A percentile compares a stretch with the other conserved stretches of the same genome.
phyloP scores from a whole-genome alignment of 2,888 invertebrate genomes.

The Ceratothoa steindachneri region DNA sequence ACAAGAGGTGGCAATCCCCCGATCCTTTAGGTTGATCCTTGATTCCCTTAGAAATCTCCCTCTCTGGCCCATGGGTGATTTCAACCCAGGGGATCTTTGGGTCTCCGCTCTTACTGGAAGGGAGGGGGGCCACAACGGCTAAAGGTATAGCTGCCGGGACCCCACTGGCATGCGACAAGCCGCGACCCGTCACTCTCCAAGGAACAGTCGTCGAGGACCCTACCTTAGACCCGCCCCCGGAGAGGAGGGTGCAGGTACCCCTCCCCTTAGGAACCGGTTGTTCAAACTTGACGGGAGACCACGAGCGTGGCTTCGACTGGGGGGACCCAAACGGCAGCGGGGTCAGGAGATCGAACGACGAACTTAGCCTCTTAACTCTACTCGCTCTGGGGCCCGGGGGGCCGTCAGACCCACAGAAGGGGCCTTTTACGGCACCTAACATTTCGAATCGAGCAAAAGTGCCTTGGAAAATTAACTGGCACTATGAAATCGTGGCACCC shows the following conservation, averaged over 20 bases:
- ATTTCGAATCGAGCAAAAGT: too few species aligned
- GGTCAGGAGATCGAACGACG: not conserved
- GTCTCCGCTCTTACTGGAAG: not conserved
- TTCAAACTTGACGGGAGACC: slow-evolving; percentile 8
- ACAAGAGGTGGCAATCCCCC: too few species aligned
- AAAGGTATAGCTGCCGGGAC: not conserved
- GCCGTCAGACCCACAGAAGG: too few species aligned
- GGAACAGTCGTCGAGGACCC: not conserved
- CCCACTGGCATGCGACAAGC: not conserved
- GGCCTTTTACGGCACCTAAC: too few species aligned
- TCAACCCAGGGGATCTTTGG: too few species aligned
- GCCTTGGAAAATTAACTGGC: too few species aligned
- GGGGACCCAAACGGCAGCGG: not conserved
- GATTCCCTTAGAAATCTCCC: too few species aligned
- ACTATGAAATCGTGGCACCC: too few species aligned
- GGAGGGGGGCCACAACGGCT: not conserved
- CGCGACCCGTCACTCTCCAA: not conserved
- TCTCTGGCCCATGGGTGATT: too few species aligned
- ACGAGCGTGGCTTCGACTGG: not conserved
- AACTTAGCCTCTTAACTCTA: not conserved
- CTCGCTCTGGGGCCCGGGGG: too few species aligned
- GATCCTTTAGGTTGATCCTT: too few species aligned
- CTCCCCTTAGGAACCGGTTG: not conserved
- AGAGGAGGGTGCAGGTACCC: not conserved
- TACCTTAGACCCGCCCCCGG: not conserved